These are phyloP conservation scores for Cephus sareptanus DNA, from an alignment of 2,888 invertebrate genomes.

Conservation along the genomic window DNA sequence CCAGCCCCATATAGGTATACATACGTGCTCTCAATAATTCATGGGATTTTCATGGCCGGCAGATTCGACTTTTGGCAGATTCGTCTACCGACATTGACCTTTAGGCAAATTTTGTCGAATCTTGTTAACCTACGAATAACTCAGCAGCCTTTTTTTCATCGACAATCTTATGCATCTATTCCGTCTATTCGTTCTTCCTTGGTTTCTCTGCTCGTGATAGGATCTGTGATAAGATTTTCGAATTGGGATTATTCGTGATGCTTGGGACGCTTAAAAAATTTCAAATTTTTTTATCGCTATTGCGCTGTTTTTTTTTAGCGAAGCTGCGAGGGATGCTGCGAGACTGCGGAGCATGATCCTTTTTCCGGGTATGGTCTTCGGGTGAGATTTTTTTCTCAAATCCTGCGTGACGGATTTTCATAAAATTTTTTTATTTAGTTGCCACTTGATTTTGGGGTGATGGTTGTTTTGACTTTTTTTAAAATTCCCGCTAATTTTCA, in stretches of 20 bases:
- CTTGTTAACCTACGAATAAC: slow-evolving; percentile 2
- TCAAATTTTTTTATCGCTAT: neutral
- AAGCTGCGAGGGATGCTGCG: neutral
- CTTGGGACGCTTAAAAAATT: no score
- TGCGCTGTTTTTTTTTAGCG: neutral
- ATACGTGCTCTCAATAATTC: slow-evolving; percentile 11
- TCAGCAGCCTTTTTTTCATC: neutral
- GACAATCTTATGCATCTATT: neutral
- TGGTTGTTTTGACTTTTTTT: neutral
- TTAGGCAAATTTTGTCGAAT: slow-evolving; percentile 13
- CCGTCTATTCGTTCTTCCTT: neutral
- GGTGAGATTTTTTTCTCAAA: neutral
- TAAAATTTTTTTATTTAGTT: no score
- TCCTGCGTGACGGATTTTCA: neutral
- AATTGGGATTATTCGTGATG: no score
- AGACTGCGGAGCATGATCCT: neutral
- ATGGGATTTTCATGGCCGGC: slow-evolving; percentile 8
- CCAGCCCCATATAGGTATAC: neutral
- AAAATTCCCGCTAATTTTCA: neutral
- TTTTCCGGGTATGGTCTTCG: neutral
- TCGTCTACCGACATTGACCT: neutral
- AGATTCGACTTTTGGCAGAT: slow-evolving; percentile 4
- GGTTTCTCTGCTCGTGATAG: neutral
- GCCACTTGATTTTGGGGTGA: neutral
- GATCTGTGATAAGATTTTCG: neutral